phyloP scores from a whole-genome alignment of 2,113 vertebrate genomes.

The Chaenogobius annularis region DNA sequence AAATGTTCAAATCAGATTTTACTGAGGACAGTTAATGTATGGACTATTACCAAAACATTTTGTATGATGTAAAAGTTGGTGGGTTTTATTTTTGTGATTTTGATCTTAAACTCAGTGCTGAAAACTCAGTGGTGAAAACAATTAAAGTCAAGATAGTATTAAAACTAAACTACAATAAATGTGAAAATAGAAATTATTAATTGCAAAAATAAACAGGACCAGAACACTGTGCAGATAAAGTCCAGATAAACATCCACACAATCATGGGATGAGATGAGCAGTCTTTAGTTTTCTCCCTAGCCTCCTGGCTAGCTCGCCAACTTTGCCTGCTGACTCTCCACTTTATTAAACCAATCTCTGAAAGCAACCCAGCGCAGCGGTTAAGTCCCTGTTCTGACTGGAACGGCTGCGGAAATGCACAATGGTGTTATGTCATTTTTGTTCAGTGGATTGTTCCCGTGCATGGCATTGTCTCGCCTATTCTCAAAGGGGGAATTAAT shows the following conservation, averaged over 20 bases:
- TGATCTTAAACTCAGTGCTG: no score
- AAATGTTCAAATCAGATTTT: no score
- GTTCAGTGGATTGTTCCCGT: neutral
- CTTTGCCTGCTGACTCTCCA: constrained; percentile 43
- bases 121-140: no score
- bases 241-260: neutral
- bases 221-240: neutral
- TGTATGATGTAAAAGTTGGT: no score
- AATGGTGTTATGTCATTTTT: constrained; percentile 14
- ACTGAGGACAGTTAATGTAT: no score
- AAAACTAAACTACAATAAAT: neutral
- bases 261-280: constrained; percentile 68
- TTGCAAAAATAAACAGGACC: neutral
- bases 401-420: constrained; percentile 9
- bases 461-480: constrained; percentile 6
- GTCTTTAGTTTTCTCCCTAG: constrained; percentile 64
- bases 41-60: no score
- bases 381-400: constrained; percentile 24
- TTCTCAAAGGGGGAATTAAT: constrained; percentile 14
- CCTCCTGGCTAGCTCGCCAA: constrained; percentile 40
- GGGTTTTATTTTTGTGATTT: no score
- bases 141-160: neutral
- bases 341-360: constrained; percentile 53
- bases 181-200: neutral
- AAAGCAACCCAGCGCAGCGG: constrained; percentile 29